Evolutionary conservation across 2,113 vertebrate species (phyloP).

Genomic region (Dipodomys spectabilis): DNA sequence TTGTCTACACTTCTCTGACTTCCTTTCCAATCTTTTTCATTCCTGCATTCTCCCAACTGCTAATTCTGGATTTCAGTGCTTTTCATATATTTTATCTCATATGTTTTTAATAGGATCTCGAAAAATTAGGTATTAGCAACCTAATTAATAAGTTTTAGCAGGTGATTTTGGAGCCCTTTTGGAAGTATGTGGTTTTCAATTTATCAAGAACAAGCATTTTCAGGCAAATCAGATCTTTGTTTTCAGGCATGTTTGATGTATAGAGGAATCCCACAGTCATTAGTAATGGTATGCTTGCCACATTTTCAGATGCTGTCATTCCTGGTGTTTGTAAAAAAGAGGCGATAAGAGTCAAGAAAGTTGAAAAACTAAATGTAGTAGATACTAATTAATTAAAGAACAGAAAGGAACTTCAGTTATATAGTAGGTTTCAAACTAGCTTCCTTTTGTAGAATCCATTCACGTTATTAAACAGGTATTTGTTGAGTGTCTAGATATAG

Average conservation of each 20-base stretch:
- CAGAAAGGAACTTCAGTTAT: not conserved
- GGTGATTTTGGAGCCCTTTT: constrained; percentile 11
- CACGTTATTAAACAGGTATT: constrained; percentile 10
- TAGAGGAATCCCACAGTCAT: not conserved
- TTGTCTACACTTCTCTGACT: not conserved
- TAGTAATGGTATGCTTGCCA: constrained; percentile 23
- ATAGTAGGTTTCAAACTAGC: too few species aligned
- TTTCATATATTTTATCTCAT: not conserved
- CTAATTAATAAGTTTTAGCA: constrained; percentile 1
- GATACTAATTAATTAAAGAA: not conserved
- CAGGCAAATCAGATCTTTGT: not conserved
- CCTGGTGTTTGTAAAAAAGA: constrained; percentile 2
- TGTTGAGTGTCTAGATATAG: not conserved
- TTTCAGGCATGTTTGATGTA: constrained; percentile 8
- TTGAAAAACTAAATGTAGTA: not conserved
- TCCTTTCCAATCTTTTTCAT: not conserved
- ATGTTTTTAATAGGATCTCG: not conserved
- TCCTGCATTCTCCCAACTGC: not conserved
- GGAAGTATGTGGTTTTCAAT: not conserved
- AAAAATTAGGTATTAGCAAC: not conserved
- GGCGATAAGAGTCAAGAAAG: constrained; percentile 15
- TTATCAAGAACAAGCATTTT: constrained; percentile 33
- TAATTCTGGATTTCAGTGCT: not conserved
- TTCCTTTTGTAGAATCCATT: not conserved
- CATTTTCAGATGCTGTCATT: constrained; percentile 1